Evolutionary conservation across 2,797 vertebrate genomes (phyloP).

Genomic region (Neosilurus hyrtlii): DNA sequence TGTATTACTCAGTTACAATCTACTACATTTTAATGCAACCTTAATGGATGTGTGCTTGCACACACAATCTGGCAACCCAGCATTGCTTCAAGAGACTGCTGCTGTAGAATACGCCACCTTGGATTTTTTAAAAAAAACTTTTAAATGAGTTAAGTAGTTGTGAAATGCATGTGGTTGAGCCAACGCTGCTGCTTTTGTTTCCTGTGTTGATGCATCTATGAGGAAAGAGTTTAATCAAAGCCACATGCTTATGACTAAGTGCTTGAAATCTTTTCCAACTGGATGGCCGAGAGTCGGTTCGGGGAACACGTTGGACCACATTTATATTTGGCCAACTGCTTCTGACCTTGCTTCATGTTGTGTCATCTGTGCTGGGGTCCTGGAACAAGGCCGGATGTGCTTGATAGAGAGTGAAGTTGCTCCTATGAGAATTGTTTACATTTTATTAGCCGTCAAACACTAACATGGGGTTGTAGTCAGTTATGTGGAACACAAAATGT

Average conservation of each 20-base stretch:
- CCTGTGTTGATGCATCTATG: constrained; percentile 7
- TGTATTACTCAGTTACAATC: neutral
- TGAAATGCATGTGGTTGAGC: constrained; percentile 20
- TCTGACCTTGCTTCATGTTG: constrained; percentile 16
- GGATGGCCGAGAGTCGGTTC: neutral
- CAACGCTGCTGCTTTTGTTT: neutral
- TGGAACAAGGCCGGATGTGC: constrained; percentile 1
- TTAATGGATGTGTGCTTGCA: too few species aligned
- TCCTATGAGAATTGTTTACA: neutral
- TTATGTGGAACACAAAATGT: neutral
- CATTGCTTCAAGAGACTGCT: neutral
- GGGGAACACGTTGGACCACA: neutral
- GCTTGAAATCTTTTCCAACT: constrained; percentile 27
- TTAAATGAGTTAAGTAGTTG: neutral
- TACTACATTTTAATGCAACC: too few species aligned
- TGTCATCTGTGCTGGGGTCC: neutral
- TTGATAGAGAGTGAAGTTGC: neutral
- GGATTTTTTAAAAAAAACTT: neutral
- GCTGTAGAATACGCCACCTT: neutral
- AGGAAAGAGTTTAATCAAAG: constrained; percentile 43
- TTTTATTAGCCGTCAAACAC: neutral
- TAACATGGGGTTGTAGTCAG: neutral
- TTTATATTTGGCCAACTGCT: neutral
- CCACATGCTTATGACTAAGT: constrained; percentile 34
- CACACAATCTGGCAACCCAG: neutral